A percentile compares a stretch with the other conserved stretches of the same genome.
phyloP scores from a whole-genome alignment of 2,888 invertebrate species.

The Torymus auratus region DNA sequence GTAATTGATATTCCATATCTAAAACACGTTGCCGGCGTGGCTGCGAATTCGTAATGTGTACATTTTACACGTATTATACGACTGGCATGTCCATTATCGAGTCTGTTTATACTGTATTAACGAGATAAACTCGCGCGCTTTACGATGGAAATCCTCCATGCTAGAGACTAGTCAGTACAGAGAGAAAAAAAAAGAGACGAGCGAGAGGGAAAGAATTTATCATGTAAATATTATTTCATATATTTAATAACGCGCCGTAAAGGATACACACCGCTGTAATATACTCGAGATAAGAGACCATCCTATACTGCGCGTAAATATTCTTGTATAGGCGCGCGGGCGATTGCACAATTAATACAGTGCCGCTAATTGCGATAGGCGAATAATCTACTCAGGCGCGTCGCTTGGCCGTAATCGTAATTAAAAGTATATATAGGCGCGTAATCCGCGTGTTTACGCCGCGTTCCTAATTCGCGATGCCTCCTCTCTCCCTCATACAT shows the following conservation, averaged over 20 bases:
- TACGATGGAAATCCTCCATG: neutral
- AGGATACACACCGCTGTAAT: constrained; percentile 19
- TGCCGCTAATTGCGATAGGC: constrained; percentile 39
- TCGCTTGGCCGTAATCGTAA: constrained; percentile 18
- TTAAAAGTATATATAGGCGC: constrained; percentile 25
- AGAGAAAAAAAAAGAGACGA: too few relatives aligned
- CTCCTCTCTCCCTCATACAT: too few relatives aligned
- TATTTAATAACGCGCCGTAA: constrained; percentile 14
- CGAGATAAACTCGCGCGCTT: neutral
- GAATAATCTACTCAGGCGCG: too few relatives aligned
- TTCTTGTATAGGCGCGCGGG: constrained; percentile 27
- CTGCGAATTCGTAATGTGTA: too few relatives aligned
- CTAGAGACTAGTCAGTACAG: too few relatives aligned
- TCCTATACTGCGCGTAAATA: constrained; percentile 28
- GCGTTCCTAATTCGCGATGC: neutral
- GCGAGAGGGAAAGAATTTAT: neutral
- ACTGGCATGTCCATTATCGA: neutral
- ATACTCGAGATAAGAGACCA: constrained; percentile 31
- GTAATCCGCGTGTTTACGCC: constrained; percentile 34
- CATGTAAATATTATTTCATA: constrained; percentile 27
- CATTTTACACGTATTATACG: neutral
- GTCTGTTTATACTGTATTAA: constrained; percentile 2
- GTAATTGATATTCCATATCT: too few relatives aligned
- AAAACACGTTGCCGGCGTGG: too few relatives aligned
- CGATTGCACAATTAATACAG: constrained; percentile 45